Evolutionary conservation across 2,888 invertebrate species (phyloP).

Genomic region (Acrobasis repandana): DNA sequence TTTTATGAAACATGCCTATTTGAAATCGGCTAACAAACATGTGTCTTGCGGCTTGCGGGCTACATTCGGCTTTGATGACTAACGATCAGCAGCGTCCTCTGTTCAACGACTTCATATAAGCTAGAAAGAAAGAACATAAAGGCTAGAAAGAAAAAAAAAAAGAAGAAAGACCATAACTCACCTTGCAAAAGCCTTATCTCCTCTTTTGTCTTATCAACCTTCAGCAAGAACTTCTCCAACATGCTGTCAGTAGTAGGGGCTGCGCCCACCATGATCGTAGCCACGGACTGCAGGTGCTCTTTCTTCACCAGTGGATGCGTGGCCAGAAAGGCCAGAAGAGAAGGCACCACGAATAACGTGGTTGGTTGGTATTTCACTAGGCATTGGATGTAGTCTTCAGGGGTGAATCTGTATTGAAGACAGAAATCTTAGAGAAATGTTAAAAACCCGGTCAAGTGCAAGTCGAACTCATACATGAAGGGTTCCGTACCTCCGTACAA

Average conservation of each 20-base stretch:
- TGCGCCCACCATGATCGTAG: slow-evolving; percentile 87
- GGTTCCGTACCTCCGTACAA: too few relatives aligned
- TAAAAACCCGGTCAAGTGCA: too few relatives aligned
- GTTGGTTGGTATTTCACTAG: slow-evolving; percentile 84
- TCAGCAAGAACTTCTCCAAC: slow-evolving; percentile 84
- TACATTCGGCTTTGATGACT: too few relatives aligned
- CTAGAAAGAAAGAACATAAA: too few relatives aligned
- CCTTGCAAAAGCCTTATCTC: slow-evolving; percentile 75
- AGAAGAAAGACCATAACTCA: slow-evolving; percentile 35
- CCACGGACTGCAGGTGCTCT: slow-evolving; percentile 85
- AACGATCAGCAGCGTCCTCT: too few relatives aligned
- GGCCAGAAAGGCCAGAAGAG: slow-evolving; percentile 88
- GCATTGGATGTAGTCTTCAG: slow-evolving; percentile 87
- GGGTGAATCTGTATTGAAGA: slow-evolving; percentile 81
- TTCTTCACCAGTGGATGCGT: slow-evolving; percentile 87
- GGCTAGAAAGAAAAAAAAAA: background rate
- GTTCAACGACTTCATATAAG: too few relatives aligned
- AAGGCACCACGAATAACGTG: slow-evolving; percentile 88
- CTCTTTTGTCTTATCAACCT: slow-evolving; percentile 78
- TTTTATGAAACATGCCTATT: too few relatives aligned
- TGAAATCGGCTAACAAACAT: too few relatives aligned
- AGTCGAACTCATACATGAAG: too few relatives aligned
- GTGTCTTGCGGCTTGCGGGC: too few relatives aligned
- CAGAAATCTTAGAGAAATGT: too few relatives aligned
- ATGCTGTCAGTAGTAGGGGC: slow-evolving; percentile 87